Evolutionary conservation across 2,113 vertebrate genomes (phyloP).

Genomic region (Ploceus nigricollis): DNA sequence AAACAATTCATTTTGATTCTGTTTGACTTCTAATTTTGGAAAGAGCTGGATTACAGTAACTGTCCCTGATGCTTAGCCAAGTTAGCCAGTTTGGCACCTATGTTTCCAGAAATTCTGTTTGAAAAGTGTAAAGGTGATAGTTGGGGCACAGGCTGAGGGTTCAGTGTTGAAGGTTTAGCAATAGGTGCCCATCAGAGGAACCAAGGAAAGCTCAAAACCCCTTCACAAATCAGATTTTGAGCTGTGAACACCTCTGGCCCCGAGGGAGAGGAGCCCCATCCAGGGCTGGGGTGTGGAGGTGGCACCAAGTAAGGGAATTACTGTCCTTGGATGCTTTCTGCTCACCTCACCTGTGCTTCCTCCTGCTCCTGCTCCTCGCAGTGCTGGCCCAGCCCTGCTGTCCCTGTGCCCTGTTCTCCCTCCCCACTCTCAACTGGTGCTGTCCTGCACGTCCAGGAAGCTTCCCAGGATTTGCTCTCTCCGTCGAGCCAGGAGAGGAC

Average conservation of each 20-base stretch:
- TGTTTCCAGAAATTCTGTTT: not conserved
- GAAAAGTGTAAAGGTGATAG: not conserved
- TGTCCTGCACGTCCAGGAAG: not conserved
- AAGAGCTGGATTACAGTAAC: not conserved
- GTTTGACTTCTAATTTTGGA: not conserved
- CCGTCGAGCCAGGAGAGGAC: not conserved
- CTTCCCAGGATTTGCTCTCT: not conserved
- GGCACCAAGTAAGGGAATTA: not conserved
- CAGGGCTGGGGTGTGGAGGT: not conserved
- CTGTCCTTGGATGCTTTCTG: not conserved
- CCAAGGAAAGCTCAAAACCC: not conserved
- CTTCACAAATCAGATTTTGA: not conserved
- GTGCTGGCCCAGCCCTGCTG: not conserved
- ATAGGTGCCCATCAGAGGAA: not conserved
- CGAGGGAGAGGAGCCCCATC: not conserved
- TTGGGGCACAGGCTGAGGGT: not conserved
- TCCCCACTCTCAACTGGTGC: not conserved
- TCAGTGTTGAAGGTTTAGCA: not conserved
- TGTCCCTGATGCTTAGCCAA: not conserved
- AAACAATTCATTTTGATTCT: not conserved
- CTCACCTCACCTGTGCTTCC: not conserved
- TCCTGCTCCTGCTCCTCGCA: rapidly evolving
- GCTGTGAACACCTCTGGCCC: not conserved
- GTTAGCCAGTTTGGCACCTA: not conserved
- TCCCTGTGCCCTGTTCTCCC: not conserved